Base-by-base conservation (phyloP, 2,888 invertebrate species). In the Baronia brevicornis region DNA sequence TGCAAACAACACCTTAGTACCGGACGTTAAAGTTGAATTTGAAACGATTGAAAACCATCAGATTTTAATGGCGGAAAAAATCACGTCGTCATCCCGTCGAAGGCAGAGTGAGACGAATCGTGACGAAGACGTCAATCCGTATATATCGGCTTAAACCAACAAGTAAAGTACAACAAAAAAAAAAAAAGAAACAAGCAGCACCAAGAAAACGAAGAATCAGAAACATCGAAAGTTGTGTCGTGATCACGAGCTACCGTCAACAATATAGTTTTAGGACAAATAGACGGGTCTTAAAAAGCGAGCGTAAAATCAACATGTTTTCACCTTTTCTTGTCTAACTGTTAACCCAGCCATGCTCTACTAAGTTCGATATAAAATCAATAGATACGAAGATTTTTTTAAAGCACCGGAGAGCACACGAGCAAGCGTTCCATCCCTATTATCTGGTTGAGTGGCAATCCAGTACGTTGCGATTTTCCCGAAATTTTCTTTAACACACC, bases 51-150 rank as follows among this genome's bases (percentile, higher is more conserved):
- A 12, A 25, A 19, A 26, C 12, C 25, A 28, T 28, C 41, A n/a
- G 45, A 33, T 49, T 56, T 53, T 64, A 58, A 61, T 61, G 54
- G 61, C 60, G 61, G 60, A 69, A 74, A 64, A 78, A 79, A 74
- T 69, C 57, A 73, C 77, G 59, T 36, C 66, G 77, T 80, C 80
- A 82, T 73, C 64, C 55, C 64, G 54, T 45, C 61, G 61, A 69
- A 63, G 67, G 62, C 54, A 52, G 60, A 62, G 61, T 74, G 74
- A 70, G 69, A 71, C 80, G 70, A 77, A 80, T 66, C 55, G 65
- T 70, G 56, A 77, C 70, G 65, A 60, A 79, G 71, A 68, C 77
- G 73, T 77, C 73, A 73, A 72, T 77, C 66, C 69, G 67, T 68
- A 64, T 56, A 62, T 67, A 60, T 71, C 69, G 69, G 67, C 30